These are phyloP conservation scores for Engystomops pustulosus DNA, from an alignment of 2,113 vertebrate genomes.

Conservation along the genomic window DNA sequence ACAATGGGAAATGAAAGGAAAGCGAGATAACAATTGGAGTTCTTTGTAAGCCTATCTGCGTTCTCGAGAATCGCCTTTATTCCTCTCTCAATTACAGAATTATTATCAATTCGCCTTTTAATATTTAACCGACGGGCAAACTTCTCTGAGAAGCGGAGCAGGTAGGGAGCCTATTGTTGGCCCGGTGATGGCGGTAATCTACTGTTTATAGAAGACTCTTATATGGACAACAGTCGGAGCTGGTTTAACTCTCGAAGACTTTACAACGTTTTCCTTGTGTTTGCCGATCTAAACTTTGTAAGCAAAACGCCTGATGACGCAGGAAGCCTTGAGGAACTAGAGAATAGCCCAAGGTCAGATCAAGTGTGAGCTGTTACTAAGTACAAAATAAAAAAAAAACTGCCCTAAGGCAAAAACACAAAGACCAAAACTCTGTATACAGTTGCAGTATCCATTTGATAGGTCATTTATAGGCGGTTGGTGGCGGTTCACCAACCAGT, in stretches of 20 bases:
- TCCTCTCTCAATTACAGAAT: conserved; percentile 7
- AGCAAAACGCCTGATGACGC: conserved; percentile 10
- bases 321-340: neutral
- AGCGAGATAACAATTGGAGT: conserved; percentile 36
- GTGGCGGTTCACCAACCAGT: too few relatives aligned
- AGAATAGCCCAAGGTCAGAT: conserved; percentile 12
- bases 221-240: conserved; percentile 5
- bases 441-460: too few relatives aligned
- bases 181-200: conserved; percentile 26
- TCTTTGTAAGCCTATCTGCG: conserved; percentile 46
- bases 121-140: conserved; percentile 48
- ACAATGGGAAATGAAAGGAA: conserved; percentile 43
- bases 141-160: neutral
- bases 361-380: neutral
- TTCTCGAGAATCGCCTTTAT: conserved; percentile 28
- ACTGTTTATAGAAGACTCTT: conserved; percentile 34
- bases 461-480: too few relatives aligned
- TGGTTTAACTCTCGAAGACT: conserved; percentile 9
- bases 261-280: neutral
- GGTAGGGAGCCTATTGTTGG: conserved; percentile 28
- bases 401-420: neutral
- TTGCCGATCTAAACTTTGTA: conserved; percentile 3
- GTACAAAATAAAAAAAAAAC: neutral
- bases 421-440: too few relatives aligned
- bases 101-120: conserved; percentile 44